These are phyloP conservation scores for Emydoidea blandingii DNA, from an alignment of 2,797 vertebrate genomes.

Conservation along the genomic window DNA sequence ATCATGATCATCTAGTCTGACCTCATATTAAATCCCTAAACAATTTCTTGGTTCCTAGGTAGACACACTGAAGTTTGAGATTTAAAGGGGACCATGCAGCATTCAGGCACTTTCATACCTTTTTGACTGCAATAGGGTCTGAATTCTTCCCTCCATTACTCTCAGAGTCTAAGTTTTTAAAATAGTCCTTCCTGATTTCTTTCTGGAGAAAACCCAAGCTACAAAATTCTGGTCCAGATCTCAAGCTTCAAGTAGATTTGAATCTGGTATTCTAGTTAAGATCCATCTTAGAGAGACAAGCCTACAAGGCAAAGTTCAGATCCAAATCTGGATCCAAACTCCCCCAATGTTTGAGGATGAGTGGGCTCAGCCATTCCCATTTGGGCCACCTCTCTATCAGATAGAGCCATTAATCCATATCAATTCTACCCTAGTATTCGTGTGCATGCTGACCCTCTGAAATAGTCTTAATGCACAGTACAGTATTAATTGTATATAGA, in stretches of 20 bases:
- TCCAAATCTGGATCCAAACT: background rate
- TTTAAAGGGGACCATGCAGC: background rate
- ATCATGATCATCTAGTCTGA: too few species aligned
- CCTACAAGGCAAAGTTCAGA: background rate
- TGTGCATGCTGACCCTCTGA: constrained; percentile 1
- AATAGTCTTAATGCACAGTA: constrained; percentile 9
- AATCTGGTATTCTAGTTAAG: background rate
- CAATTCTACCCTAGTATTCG: background rate
- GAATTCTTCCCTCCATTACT: background rate
- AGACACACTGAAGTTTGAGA: constrained; percentile 21
- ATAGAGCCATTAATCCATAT: background rate
- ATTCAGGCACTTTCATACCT: background rate
- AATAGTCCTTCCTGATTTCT: background rate
- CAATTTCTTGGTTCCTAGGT: background rate
- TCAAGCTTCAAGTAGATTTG: background rate
- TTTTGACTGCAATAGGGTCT: background rate
- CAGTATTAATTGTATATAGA: background rate
- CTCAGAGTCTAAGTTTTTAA: background rate
- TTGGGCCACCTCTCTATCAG: background rate
- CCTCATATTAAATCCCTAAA: too few species aligned
- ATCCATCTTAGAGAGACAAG: background rate
- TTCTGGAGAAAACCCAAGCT: constrained; percentile 6
- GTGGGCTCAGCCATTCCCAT: background rate
- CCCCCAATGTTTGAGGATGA: background rate
- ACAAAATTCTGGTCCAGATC: constrained; percentile 9